These are phyloP conservation scores for Sternarchorhynchus goeldii DNA, from an alignment of 2,797 vertebrate genomes.

Conservation along the genomic window DNA sequence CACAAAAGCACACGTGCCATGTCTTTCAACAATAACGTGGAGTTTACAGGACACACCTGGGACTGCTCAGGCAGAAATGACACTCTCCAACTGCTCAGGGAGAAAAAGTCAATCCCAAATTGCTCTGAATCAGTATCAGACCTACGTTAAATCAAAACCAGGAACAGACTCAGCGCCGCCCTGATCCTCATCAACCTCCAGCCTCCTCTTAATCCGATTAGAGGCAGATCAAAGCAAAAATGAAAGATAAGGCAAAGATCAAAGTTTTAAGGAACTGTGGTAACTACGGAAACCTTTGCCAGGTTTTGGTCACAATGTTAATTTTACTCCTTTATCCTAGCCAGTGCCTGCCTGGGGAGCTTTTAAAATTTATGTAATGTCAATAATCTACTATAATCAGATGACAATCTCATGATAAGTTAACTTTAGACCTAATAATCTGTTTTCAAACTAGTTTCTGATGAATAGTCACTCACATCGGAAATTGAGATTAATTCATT, in stretches of 20 bases:
- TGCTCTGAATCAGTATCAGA: constrained; percentile 70
- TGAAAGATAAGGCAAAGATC: constrained; percentile 38
- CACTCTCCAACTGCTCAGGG: constrained; percentile 68
- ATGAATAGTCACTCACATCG: constrained; percentile 59
- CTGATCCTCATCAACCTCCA: constrained; percentile 79
- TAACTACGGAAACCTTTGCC: constrained; percentile 27
- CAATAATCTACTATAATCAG: constrained; percentile 13
- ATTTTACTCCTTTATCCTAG: background rate
- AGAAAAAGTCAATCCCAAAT: constrained; percentile 65
- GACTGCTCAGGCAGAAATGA: constrained; percentile 59
- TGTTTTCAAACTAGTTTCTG: constrained; percentile 39
- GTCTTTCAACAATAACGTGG: constrained; percentile 36
- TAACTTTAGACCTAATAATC: constrained; percentile 28
- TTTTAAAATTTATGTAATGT: constrained; percentile 21
- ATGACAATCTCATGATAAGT: constrained; percentile 14
- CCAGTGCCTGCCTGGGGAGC: constrained; percentile 7
- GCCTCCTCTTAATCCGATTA: constrained; percentile 79
- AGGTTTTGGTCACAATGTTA: background rate
- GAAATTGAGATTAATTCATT: constrained; percentile 73
- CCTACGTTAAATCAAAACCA: constrained; percentile 81
- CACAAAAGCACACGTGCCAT: constrained; percentile 51
- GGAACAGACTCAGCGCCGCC: constrained; percentile 72
- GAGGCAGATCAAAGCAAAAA: constrained; percentile 29
- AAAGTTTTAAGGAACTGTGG: constrained; percentile 33
- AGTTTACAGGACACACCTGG: constrained; percentile 57